Conservation (phyloP, 2,888 invertebrate genomes). For the Melanostoma mellinum region DNA sequence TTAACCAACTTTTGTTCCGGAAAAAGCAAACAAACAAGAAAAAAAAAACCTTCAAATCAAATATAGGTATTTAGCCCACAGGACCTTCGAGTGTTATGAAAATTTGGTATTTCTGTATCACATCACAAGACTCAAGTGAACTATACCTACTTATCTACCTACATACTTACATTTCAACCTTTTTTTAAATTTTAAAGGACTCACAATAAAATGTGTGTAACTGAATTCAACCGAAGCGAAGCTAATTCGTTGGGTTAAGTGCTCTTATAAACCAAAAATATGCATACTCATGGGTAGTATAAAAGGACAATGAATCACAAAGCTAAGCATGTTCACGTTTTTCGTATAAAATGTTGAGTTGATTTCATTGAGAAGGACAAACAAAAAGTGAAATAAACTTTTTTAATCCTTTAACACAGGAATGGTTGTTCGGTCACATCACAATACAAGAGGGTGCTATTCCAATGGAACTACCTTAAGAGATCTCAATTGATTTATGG, state of each 20-base stretch:
- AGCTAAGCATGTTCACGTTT: slow-evolving; percentile 51
- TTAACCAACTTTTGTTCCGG: neutral
- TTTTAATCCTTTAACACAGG: slow-evolving; percentile 49
- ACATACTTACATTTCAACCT: slow-evolving; percentile 22
- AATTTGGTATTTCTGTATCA: slow-evolving; percentile 30
- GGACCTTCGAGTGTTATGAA: slow-evolving; percentile 32
- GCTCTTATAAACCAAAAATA: slow-evolving; percentile 33
- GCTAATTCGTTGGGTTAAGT: slow-evolving; percentile 60
- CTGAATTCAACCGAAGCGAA: slow-evolving; percentile 20
- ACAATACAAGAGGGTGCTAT: neutral
- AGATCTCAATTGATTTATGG: slow-evolving; percentile 38
- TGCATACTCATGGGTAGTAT: slow-evolving; percentile 41
- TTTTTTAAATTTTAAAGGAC: slow-evolving; percentile 29
- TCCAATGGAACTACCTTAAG: slow-evolving; percentile 1
- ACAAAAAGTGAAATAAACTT: slow-evolving; percentile 35
- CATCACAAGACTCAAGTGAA: slow-evolving; percentile 43
- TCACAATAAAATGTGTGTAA: slow-evolving; percentile 6
- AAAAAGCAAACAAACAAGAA: too few relatives aligned
- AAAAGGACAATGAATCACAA: slow-evolving; percentile 59
- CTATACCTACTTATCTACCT: slow-evolving; percentile 21
- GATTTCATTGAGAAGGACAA: slow-evolving; percentile 26
- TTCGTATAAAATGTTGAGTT: slow-evolving; percentile 47
- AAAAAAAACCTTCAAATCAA: neutral
- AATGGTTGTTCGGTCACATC: slow-evolving; percentile 18
- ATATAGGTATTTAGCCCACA: slow-evolving; percentile 23